A percentile compares a stretch with the other conserved stretches of the same genome.
Conservation (phyloP, 1,140 invertebrate species). For the Scaptomyza montana region DNA sequence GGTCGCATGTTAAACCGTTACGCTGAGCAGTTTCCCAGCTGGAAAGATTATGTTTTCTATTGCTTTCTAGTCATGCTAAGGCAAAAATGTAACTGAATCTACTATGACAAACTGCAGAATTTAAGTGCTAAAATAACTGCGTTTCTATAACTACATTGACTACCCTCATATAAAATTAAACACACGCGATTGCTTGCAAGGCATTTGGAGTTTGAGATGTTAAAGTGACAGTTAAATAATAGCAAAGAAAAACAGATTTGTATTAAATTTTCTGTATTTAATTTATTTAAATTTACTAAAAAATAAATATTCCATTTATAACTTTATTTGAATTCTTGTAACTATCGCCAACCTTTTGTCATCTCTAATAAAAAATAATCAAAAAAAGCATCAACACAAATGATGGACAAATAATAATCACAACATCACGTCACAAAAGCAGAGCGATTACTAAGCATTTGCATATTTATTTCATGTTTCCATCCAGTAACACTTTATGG, state of each 20-base stretch:
- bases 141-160: conserved; percentile 10
- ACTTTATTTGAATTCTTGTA: neutral
- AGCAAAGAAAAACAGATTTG: too few relatives aligned
- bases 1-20: conserved; percentile 64
- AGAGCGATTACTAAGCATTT: conserved; percentile 42
- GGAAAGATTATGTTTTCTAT: conserved; percentile 3
- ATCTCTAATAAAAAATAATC: conserved; percentile 3
- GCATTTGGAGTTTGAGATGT: conserved; percentile 17
- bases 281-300: too few relatives aligned
- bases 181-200: conserved; percentile 42
- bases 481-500: conserved; percentile 44
- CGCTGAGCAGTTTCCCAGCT: conserved; percentile 45
- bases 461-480: conserved; percentile 61
- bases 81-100: conserved; percentile 16
- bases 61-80: conserved; percentile 3
- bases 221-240: neutral
- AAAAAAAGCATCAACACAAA: neutral
- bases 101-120: conserved; percentile 16
- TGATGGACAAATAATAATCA: conserved; percentile 9
- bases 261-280: too few relatives aligned
- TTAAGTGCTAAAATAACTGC: conserved; percentile 12
- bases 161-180: conserved; percentile 46
- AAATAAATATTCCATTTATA: too few relatives aligned
- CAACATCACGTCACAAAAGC: conserved; percentile 16
- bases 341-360: neutral